phyloP scores from a whole-genome alignment of 2,113 vertebrate genomes.

The Ranitomeya imitator region DNA sequence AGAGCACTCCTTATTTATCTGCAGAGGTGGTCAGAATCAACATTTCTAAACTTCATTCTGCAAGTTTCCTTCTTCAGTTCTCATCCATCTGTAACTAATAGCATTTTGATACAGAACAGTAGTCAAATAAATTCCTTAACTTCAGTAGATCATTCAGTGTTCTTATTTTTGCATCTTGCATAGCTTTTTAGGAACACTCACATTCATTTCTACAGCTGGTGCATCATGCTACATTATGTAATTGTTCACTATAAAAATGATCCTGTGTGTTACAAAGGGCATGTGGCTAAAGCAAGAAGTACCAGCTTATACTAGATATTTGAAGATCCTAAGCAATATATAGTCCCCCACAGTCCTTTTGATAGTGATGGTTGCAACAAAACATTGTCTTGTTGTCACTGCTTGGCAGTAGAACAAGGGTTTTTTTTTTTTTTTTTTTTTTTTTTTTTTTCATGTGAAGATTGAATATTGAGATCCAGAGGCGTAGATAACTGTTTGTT shows the following conservation, averaged over 20 bases:
- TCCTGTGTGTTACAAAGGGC: not conserved
- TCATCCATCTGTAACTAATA: slow-evolving; percentile 16
- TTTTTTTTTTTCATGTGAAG: no score
- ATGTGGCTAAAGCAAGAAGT: no score
- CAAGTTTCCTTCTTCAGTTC: not conserved
- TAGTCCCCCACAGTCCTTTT: no score
- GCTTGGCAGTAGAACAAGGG: no score
- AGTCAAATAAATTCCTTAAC: not conserved
- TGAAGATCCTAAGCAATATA: no score
- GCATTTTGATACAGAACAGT: not conserved
- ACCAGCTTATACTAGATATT: no score
- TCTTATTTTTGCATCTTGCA: not conserved
- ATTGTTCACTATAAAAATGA: not conserved
- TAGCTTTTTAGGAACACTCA: not conserved
- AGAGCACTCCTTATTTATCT: slow-evolving; percentile 1
- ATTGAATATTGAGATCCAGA: no score
- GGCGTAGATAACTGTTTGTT: no score
- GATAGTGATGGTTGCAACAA: no score
- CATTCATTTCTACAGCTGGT: not conserved
- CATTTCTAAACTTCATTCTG: not conserved
- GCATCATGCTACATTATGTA: not conserved
- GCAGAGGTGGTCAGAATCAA: slow-evolving; percentile 18
- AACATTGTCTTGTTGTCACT: no score
- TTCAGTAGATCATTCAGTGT: not conserved
- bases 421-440: no score